These are phyloP conservation scores for Struthio camelus DNA, from an alignment of 2,113 vertebrate species.

Conservation along the genomic window DNA sequence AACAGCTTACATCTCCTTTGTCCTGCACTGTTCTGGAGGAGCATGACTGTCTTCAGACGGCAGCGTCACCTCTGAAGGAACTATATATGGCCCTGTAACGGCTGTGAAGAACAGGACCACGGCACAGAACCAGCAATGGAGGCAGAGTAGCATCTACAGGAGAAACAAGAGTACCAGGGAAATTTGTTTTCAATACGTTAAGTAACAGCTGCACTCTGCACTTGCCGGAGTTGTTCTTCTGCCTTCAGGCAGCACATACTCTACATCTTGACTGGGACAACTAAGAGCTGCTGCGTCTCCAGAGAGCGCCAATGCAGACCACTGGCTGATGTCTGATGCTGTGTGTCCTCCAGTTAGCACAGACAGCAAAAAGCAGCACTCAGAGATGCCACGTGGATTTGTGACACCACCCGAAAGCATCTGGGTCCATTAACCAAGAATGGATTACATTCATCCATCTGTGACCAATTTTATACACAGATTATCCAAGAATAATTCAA, in stretches of 20 bases:
- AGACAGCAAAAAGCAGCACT: background rate
- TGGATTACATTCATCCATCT: background rate
- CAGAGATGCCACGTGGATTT: background rate
- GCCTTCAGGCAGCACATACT: background rate
- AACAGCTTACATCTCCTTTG: background rate
- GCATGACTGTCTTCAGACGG: background rate
- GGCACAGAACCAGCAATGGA: background rate
- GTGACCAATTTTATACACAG: background rate
- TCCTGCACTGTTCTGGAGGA: background rate
- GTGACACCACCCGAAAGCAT: background rate
- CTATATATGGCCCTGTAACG: background rate
- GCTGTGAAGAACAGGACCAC: background rate
- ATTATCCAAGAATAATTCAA: conserved; percentile 22
- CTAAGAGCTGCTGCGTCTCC: background rate
- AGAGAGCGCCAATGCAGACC: background rate
- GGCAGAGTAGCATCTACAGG: background rate
- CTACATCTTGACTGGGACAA: background rate
- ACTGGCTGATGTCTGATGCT: background rate
- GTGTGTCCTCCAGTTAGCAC: background rate
- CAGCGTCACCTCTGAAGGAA: background rate
- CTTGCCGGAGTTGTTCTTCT: background rate
- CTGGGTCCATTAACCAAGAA: background rate
- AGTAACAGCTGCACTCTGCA: background rate
- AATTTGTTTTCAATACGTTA: background rate
- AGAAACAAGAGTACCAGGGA: background rate